phyloP scores from a whole-genome alignment of 2,797 vertebrate genomes.

The Coreius guichenoti region DNA sequence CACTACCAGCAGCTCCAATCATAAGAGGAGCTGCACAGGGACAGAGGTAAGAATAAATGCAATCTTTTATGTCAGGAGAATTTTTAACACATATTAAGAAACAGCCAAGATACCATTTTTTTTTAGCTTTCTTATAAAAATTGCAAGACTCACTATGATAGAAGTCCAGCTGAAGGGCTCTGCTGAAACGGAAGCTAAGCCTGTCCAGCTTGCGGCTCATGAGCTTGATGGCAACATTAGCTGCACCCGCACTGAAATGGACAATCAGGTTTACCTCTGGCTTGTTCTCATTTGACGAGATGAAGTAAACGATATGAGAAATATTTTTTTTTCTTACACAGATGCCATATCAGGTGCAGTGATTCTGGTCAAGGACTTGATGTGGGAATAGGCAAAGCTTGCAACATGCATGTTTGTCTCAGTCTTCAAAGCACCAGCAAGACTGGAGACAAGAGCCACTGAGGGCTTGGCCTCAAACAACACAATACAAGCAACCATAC shows the following conservation, averaged over 20 bases:
- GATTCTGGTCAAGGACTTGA: slow-evolving; percentile 81
- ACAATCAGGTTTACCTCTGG: slow-evolving; percentile 67
- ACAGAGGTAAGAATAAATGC: not conserved
- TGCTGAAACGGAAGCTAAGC: slow-evolving; percentile 77
- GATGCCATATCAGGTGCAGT: slow-evolving; percentile 77
- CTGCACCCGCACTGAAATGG: slow-evolving; percentile 81
- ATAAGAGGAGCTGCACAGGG: slow-evolving; percentile 72
- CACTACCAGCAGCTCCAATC: slow-evolving; percentile 78
- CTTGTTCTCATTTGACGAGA: slow-evolving; percentile 56
- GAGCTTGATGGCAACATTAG: slow-evolving; percentile 80
- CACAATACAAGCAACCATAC: slow-evolving; percentile 79
- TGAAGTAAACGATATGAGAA: not conserved
- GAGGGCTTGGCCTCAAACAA: slow-evolving; percentile 83
- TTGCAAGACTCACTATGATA: slow-evolving; percentile 76
- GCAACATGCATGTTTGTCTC: slow-evolving; percentile 82
- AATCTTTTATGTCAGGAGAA: not conserved
- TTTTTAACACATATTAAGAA: not conserved
- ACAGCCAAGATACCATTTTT: not conserved
- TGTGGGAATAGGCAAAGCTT: slow-evolving; percentile 82
- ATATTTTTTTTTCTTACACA: slow-evolving; percentile 85
- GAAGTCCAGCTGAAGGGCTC: slow-evolving; percentile 71
- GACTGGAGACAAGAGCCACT: slow-evolving; percentile 71
- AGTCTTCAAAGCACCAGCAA: slow-evolving; percentile 75
- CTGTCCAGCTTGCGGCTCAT: slow-evolving; percentile 77
- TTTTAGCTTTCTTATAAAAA: not conserved